A percentile compares a stretch with the other conserved stretches of the same genome.
Evolutionary conservation across 1,140 invertebrate genomes (phyloP).

Genomic region (Pseudachorutes palmiensis): DNA sequence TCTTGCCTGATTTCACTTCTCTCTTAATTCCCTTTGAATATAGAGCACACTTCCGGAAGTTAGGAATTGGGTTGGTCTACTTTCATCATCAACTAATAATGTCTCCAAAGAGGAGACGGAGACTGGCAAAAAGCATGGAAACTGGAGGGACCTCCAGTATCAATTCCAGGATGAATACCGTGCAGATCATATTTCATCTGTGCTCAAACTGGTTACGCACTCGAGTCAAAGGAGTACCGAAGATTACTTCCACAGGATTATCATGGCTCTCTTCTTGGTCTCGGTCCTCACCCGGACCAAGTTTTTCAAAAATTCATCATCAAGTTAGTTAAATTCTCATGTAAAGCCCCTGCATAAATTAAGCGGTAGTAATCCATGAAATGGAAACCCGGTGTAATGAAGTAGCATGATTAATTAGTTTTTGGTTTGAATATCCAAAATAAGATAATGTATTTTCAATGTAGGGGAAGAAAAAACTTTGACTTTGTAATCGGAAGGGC

Average conservation of each 20-base stretch:
- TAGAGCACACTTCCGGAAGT: conserved; percentile 12
- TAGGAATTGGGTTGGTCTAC: conserved; percentile 20
- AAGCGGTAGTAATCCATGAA: too few species aligned
- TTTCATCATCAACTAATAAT: too few species aligned
- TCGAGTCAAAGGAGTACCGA: conserved; percentile 60
- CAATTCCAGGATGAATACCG: conserved; percentile 39
- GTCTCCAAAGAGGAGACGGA: conserved; percentile 12
- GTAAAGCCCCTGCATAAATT: too few species aligned
- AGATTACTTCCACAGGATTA: conserved; percentile 69
- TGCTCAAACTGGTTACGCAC: conserved; percentile 70
- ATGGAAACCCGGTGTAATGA: too few species aligned
- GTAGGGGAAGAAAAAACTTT: too few species aligned
- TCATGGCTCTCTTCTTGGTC: conserved; percentile 70
- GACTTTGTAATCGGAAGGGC: too few species aligned
- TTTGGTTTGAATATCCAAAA: too few species aligned
- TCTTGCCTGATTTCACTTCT: not conserved
- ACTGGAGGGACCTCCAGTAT: not conserved
- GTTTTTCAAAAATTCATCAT: conserved; percentile 55
- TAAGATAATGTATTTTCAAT: too few species aligned
- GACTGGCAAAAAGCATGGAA: conserved; percentile 5
- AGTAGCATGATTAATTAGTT: too few species aligned
- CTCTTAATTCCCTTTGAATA: not conserved
- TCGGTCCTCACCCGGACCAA: conserved; percentile 59
- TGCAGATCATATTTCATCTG: conserved; percentile 55
- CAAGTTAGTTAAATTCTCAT: too few species aligned